Evolutionary conservation across 1,140 invertebrate species (phyloP).

Genomic region (Drosophila fuyamai): DNA sequence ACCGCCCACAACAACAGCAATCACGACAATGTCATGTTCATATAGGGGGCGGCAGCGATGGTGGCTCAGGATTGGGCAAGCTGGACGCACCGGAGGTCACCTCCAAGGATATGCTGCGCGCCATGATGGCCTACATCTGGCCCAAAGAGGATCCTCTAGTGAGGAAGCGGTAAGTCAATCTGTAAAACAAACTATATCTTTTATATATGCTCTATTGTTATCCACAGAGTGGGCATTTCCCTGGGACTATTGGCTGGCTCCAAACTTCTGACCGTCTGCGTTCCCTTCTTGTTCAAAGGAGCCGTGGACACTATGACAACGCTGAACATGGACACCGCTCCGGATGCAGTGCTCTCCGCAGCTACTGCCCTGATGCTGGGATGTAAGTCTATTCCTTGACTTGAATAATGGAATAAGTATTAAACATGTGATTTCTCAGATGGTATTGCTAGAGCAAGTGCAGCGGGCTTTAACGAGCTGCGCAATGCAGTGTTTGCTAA

Average conservation of each 20-base stretch:
- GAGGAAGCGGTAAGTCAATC: constrained; percentile 58
- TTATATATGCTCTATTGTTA: too few relatives aligned
- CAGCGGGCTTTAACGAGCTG: constrained; percentile 97
- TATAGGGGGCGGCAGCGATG: constrained; percentile 91
- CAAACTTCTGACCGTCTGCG: constrained; percentile 95
- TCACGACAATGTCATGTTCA: constrained; percentile 92
- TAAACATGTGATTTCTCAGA: constrained; percentile 87
- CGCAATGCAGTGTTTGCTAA: constrained; percentile 99
- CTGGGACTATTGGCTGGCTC: constrained; percentile 92
- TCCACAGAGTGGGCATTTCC: constrained; percentile 92
- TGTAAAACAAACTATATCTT: not conserved
- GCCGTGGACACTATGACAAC: constrained; percentile 95
- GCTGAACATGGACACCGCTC: constrained; percentile 89
- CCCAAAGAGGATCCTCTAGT: constrained; percentile 89
- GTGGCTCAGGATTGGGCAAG: constrained; percentile 86
- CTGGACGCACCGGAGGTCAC: constrained; percentile 88
- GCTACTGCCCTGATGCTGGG: constrained; percentile 94
- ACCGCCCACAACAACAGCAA: constrained; percentile 65
- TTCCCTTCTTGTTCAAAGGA: constrained; percentile 99
- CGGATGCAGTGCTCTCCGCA: constrained; percentile 89
- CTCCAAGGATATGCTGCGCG: constrained; percentile 92
- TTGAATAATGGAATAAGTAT: not conserved
- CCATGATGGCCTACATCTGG: constrained; percentile 98
- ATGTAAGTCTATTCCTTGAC: constrained; percentile 89
- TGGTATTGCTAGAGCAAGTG: constrained; percentile 95